phyloP scores from a whole-genome alignment of 2,113 vertebrate species.

The Halcyon senegalensis region DNA sequence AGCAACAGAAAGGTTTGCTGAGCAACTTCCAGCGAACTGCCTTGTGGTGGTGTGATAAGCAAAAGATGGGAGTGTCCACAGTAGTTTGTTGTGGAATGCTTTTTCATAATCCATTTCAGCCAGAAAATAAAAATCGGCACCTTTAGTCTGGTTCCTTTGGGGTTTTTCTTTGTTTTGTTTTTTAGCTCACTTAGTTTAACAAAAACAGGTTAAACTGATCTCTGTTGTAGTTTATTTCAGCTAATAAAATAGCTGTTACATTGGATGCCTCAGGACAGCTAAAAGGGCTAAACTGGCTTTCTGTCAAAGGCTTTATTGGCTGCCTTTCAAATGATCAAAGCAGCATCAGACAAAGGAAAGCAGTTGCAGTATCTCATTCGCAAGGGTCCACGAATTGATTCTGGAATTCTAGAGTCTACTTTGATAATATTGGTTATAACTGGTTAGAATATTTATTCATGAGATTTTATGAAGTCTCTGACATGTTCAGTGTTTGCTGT shows the following conservation, averaged over 20 bases:
- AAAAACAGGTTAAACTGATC: neutral
- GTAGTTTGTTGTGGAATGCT: neutral
- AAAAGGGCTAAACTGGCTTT: neutral
- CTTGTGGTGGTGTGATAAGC: neutral
- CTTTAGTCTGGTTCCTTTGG: neutral
- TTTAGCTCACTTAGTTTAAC: neutral
- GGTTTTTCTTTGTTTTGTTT: rapidly evolving
- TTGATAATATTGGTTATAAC: neutral
- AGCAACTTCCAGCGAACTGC: neutral
- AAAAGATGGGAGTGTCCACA: neutral
- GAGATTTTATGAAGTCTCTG: neutral
- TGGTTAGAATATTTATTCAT: neutral
- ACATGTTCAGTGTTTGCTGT: neutral
- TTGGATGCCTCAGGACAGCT: neutral
- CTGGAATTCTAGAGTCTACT: neutral
- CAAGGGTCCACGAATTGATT: neutral
- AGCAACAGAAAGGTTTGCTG: neutral
- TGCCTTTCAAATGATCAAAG: neutral
- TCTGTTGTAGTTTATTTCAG: neutral
- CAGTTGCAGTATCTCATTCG: neutral
- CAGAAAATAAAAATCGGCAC: neutral
- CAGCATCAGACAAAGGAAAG: neutral
- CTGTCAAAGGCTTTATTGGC: neutral
- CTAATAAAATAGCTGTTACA: neutral
- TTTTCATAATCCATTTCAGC: neutral